Percentiles rank a stretch among this genome's conserved stretches.
Conservation (phyloP, 2,797 vertebrate species). For the Rhynchotus rufescens region DNA sequence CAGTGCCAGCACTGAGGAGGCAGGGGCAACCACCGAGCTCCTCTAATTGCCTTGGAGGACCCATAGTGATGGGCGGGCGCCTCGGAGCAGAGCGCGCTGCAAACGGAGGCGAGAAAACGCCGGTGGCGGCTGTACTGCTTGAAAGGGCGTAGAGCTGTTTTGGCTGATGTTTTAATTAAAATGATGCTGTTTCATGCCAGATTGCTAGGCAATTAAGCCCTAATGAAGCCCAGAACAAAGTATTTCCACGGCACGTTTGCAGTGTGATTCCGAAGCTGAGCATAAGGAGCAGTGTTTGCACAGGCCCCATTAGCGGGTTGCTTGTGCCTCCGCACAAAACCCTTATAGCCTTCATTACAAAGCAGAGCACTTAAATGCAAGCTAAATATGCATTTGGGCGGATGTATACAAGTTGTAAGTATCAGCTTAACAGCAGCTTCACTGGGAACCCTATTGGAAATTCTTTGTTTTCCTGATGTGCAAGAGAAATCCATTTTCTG, state of each 20-base stretch:
- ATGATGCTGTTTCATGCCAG: slow-evolving; percentile 56
- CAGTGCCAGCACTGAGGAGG: background rate
- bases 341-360: slow-evolving; percentile 19
- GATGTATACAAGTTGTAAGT: background rate
- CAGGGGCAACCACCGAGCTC: background rate
- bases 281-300: slow-evolving; percentile 15
- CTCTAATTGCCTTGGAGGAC: too few relatives aligned
- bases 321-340: background rate
- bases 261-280: background rate
- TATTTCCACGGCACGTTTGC: slow-evolving; percentile 19
- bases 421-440: slow-evolving; percentile 56
- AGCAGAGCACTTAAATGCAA: background rate
- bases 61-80: too few relatives aligned
- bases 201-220: slow-evolving; percentile 56
- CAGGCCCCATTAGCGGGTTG: background rate
- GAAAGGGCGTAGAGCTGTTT: slow-evolving; percentile 46
- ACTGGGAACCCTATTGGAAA: slow-evolving; percentile 68
- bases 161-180: slow-evolving; percentile 63
- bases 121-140: slow-evolving; percentile 2
- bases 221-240: slow-evolving; percentile 47
- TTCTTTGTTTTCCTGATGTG: slow-evolving; percentile 65
- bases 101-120: slow-evolving; percentile 38
- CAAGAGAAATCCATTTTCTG: slow-evolving; percentile 75
- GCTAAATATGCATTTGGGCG: background rate
- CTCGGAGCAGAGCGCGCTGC: slow-evolving; percentile 30